Base-by-base conservation (phyloP, 2,888 invertebrate genomes). In the Podotricha telesiphe region DNA sequence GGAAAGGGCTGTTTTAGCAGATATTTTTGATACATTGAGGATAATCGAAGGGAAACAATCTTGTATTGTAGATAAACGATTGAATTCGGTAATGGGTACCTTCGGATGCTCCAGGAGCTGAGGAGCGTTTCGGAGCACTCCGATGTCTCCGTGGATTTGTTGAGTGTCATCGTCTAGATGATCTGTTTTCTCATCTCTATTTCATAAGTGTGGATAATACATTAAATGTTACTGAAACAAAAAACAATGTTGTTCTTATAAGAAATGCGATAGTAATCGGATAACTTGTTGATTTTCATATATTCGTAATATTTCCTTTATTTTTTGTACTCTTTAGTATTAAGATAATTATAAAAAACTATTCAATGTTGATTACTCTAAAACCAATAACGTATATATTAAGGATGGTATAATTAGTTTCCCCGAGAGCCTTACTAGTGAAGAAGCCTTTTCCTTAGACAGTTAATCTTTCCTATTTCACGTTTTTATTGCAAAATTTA, bases 321-420 rank as follows among this genome's bases (percentile, higher is more conserved):
- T 93, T 93, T 93, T 93, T 93, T 93, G 92, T 93, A 93, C 93
- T 93, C 92, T 93, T 92, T 93, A 93, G 91, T 89, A 80, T 84
- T 92, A 93, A 91, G 91, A 84, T 91, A 90, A 92, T 89, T 89
- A 89, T 91, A 89, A 89, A 86, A 89, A 89, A 91, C 90, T 93
- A 93, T 93, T 92, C 90, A 91, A 92, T 92, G 93, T 93, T 93
- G 90, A 91, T 90, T 87, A 91, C 88, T 92, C 89, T 91, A 89
- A 91, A 91, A 90, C 90, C 90, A 88, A 89, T 91, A 89, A 88
- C 86, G 86, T 86, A 83, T 86, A 85, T 87, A 84, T 87, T 92
- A 91, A 89, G 92, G 84, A 83, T 84, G 86, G 86, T 91, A 86
- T 89, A 88, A 84, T 84, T 91, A 91, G 89, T 91, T 92, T 91